Percentiles rank a stretch among this genome's conserved stretches.
These are phyloP conservation scores for Orthonevra nobilis DNA, from an alignment of 2,888 invertebrate species.

Conservation along the genomic window DNA sequence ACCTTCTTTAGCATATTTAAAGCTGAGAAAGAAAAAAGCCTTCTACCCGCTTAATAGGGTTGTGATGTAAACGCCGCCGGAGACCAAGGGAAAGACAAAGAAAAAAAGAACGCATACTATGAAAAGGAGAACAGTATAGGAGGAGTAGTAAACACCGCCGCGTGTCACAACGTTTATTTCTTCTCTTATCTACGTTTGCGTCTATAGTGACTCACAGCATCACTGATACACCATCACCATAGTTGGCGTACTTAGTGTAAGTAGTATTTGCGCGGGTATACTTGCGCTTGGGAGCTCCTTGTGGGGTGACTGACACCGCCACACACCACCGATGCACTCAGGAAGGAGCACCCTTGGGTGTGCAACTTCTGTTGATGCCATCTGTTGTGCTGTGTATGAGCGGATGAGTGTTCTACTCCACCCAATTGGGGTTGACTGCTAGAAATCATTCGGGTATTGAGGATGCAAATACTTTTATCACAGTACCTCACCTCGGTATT, in stretches of 20 bases:
- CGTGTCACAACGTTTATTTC: conserved; percentile 7
- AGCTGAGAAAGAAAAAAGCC: no score
- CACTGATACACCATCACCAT: conserved; percentile 16
- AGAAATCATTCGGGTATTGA: conserved; percentile 2
- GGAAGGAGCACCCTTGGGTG: conserved; percentile 45
- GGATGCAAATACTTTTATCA: conserved; percentile 17
- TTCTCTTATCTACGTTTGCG: conserved; percentile 4
- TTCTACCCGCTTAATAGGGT: no score
- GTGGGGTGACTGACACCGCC: conserved; percentile 65
- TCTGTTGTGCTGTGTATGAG: conserved; percentile 36
- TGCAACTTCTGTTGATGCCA: conserved; percentile 34
- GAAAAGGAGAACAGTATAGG: conserved; percentile 23
- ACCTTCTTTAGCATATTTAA: no score
- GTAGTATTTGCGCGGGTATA: conserved; percentile 40
- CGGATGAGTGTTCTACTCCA: conserved; percentile 27
- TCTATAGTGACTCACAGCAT: conserved; percentile 46
- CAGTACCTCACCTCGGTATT: conserved; percentile 26
- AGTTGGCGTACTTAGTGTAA: conserved; percentile 49
- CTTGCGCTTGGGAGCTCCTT: conserved; percentile 27
- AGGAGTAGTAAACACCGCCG: conserved; percentile 20
- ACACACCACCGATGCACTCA: conserved; percentile 29
- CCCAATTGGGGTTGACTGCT: no score
- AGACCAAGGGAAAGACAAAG: no score
- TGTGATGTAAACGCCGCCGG: no score
- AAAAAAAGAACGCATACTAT: no score